Evolutionary conservation across 1,140 invertebrate genomes (phyloP).

Genomic region (Triops longicaudatus): DNA sequence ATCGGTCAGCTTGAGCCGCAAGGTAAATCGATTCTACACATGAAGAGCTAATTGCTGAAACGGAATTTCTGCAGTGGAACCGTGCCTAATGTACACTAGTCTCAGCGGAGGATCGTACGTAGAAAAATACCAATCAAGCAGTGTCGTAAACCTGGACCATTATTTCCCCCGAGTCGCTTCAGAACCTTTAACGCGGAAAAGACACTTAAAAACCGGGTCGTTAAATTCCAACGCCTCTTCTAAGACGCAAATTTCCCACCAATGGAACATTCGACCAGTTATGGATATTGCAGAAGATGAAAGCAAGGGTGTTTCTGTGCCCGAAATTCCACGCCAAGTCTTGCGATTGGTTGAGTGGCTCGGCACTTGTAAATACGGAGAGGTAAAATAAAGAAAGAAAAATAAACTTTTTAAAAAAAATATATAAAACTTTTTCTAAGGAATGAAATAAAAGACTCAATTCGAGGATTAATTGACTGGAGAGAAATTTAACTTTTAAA

Average conservation of each 20-base stretch:
- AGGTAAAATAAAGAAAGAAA: constrained; percentile 44
- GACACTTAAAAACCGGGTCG: constrained; percentile 37
- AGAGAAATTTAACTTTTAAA: background rate
- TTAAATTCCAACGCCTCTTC: background rate
- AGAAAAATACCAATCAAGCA: constrained; percentile 9
- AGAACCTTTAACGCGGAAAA: constrained; percentile 42
- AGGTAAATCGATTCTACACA: background rate
- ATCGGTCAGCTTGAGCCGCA: background rate
- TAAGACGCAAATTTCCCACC: constrained; percentile 35
- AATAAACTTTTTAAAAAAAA: too few relatives aligned
- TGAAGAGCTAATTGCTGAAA: background rate
- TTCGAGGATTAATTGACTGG: too few relatives aligned
- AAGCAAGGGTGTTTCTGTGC: constrained; percentile 45
- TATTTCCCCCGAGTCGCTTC: constrained; percentile 34
- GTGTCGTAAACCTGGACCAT: constrained; percentile 25
- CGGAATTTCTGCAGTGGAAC: background rate
- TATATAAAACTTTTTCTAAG: too few relatives aligned
- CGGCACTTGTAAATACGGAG: constrained; percentile 62
- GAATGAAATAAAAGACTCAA: too few relatives aligned
- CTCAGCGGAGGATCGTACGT: background rate
- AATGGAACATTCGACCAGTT: constrained; percentile 42
- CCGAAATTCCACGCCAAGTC: constrained; percentile 56
- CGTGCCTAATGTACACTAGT: constrained; percentile 14
- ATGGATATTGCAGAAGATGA: constrained; percentile 35
- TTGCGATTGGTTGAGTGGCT: constrained; percentile 60